Evolutionary conservation across 1,140 invertebrate species (phyloP).

Genomic region (Capitella teleta): DNA sequence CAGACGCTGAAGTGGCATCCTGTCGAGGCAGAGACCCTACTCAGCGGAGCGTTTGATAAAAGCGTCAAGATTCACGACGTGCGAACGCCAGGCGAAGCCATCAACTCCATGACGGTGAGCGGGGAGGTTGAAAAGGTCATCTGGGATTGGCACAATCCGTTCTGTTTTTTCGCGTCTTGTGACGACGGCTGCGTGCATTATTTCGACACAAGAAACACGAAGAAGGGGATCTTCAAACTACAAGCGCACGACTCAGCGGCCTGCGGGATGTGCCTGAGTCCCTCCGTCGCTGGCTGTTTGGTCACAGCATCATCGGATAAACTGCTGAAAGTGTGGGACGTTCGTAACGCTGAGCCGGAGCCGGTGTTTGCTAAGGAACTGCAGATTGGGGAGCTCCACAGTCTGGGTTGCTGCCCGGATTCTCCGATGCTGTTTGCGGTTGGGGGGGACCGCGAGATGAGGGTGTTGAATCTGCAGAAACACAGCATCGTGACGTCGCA

Average conservation of each 20-base stretch:
- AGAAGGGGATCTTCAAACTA: conserved; percentile 65
- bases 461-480: conserved; percentile 60
- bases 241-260: conserved; percentile 32
- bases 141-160: conserved; percentile 68
- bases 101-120: conserved; percentile 57
- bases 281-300: conserved; percentile 56
- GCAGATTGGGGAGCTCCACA: conserved; percentile 49
- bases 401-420: conserved; percentile 64
- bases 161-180: conserved; percentile 61
- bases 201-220: conserved; percentile 35
- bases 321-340: conserved; percentile 68
- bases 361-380: conserved; percentile 32
- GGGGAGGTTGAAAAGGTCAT: conserved; percentile 78
- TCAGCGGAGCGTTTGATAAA: conserved; percentile 61
- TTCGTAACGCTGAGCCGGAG: conserved; percentile 35
- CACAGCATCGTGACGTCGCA: conserved; percentile 30
- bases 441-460: conserved; percentile 71
- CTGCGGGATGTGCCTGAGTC: conserved; percentile 52
- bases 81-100: conserved; percentile 48
- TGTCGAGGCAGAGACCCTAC: conserved; percentile 62
- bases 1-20: conserved; percentile 83
- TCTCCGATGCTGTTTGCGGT: conserved; percentile 64
- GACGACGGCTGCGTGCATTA: conserved; percentile 60
- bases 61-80: conserved; percentile 68
- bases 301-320: conserved; percentile 63